Evolutionary conservation across 2,797 vertebrate species (phyloP).

Genomic region (Aldrovandia affinis): DNA sequence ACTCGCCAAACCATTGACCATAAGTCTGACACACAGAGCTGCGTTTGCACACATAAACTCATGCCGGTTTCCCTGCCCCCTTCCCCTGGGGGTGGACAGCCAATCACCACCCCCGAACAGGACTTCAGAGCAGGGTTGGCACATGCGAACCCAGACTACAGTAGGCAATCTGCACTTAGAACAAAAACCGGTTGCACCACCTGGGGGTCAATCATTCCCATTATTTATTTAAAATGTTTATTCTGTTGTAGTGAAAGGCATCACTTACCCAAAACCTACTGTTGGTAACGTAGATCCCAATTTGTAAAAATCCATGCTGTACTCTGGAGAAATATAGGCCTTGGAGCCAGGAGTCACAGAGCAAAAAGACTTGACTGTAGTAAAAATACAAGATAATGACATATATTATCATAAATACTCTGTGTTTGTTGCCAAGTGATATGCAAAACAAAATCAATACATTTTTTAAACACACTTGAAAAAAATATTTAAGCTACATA

Average conservation of each 20-base stretch:
- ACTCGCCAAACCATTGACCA: too few relatives aligned
- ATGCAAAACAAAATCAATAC: background rate
- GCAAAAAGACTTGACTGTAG: constrained; percentile 26
- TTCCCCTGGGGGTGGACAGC: too few relatives aligned
- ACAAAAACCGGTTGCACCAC: too few relatives aligned
- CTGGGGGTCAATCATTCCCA: too few relatives aligned
- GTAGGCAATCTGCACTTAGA: too few relatives aligned
- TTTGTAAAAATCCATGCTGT: constrained; percentile 55
- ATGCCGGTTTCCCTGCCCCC: too few relatives aligned
- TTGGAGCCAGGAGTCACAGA: constrained; percentile 29
- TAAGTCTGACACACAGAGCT: too few relatives aligned
- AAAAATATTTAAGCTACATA: background rate
- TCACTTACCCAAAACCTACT: constrained; percentile 42
- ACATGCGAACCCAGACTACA: too few relatives aligned
- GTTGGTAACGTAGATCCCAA: constrained; percentile 36
- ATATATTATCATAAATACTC: background rate
- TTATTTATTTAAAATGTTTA: background rate
- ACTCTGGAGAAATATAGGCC: constrained; percentile 52
- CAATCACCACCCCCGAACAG: too few relatives aligned
- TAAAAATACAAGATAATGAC: background rate
- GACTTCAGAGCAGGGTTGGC: too few relatives aligned
- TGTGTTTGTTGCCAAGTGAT: background rate
- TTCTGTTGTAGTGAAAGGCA: background rate
- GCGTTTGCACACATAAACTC: too few relatives aligned
- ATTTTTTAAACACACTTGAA: background rate